Evolutionary conservation across 2,888 invertebrate genomes (phyloP).

Genomic region (Barypeithes pellucidus): DNA sequence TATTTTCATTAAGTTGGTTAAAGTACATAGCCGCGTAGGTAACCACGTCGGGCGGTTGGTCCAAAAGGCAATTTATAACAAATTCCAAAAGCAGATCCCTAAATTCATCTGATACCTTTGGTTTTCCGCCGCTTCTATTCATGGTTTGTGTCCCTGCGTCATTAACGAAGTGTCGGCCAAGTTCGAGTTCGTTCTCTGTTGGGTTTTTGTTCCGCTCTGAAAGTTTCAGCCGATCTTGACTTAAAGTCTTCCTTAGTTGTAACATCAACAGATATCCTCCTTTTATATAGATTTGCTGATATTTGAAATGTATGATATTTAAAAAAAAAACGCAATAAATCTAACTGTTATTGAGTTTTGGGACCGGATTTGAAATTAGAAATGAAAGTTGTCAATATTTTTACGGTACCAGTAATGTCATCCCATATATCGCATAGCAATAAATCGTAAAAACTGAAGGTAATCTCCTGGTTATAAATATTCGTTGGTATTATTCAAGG

Average conservation of each 20-base stretch:
- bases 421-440: slow-evolving; percentile 1
- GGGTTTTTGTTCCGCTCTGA: background rate
- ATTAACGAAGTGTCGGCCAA: background rate
- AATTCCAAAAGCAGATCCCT: slow-evolving; percentile 46
- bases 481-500: too few species aligned
- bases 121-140: background rate
- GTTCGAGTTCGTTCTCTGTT: background rate
- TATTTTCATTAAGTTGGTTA: slow-evolving; percentile 27
- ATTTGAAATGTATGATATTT: background rate
- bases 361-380: background rate
- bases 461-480: too few species aligned
- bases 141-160: slow-evolving; percentile 34
- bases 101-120: slow-evolving; percentile 42
- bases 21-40: slow-evolving; percentile 43
- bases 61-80: slow-evolving; percentile 45
- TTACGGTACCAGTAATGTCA: slow-evolving; percentile 11
- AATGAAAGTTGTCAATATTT: slow-evolving; percentile 7
- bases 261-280: background rate
- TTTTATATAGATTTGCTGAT: background rate
- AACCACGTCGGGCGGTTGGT: slow-evolving; percentile 42
- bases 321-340: background rate
- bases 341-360: slow-evolving; percentile 8
- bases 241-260: background rate
- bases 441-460: background rate
- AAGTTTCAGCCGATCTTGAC: background rate